Base-by-base conservation (phyloP, 2,797 vertebrate species). In the Crypturellus tataupa region DNA sequence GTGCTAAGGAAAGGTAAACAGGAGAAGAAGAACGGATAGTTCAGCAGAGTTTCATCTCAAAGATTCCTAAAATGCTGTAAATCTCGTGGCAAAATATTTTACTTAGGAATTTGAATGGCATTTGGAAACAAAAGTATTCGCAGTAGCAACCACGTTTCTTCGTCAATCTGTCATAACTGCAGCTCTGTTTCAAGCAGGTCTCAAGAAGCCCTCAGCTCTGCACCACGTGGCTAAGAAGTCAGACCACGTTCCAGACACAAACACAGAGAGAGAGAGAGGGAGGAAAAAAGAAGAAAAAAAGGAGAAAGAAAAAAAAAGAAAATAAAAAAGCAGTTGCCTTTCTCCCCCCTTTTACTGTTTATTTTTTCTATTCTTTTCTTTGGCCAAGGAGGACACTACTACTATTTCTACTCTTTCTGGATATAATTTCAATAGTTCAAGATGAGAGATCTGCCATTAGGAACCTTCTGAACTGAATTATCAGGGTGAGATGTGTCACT, bases 361-460 rank as follows among this genome's bases (percentile, higher is more conserved):
- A 29, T 10, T n/a, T 53, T 39, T 47, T 15, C 51, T 40, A 65
- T 76, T 80, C 4, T 78, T 42, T 56, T 60, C n/a, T 37, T 31
- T 88, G 85, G 46, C 53, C 63, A 59, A 8, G 6, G 33, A 78
- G 80, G 53, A 67, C 20, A 80, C 31, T 72, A 80, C 47, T 39
- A 39, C 37, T 39, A 31, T 51, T 89, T 46, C 37, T 72, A 68
- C 76, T 76, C 47, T 80, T 95, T 62, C 91, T 72, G 47, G 89
- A 63, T 49, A 56, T 5, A 65, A 82, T 71, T 95, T 80, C 42
- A 94, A 91, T 44, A 88, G 67, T 53, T 71, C 55, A 35, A 64
- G 91, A 91, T 77, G 73, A 87, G 93, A 93, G 86, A 88, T 94
- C 47, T 37, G 59, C 51, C 44, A 51, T 79, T 31, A 80, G 81